Conservation (phyloP, 2,888 invertebrate species). For the Agrochola lychnidis region DNA sequence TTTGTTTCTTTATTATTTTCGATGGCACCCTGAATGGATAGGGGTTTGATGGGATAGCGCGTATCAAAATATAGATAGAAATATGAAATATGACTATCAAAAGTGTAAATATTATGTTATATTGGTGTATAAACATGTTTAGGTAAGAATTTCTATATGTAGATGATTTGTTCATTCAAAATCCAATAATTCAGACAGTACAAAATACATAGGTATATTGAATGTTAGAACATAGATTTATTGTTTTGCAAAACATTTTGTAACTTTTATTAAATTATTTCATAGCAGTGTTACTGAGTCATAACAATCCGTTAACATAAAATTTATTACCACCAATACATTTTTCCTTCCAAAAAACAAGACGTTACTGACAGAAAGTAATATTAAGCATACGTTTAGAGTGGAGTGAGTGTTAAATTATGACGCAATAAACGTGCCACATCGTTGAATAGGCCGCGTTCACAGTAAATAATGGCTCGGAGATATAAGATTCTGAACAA, state of each 20-base stretch:
- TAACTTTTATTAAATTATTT: background rate
- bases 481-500: conserved; percentile 68
- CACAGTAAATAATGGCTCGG: conserved; percentile 62
- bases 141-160: background rate
- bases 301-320: conserved; percentile 3
- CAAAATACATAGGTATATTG: background rate
- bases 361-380: conserved; percentile 40
- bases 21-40: conserved; percentile 43
- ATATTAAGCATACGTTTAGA: conserved; percentile 55
- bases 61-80: background rate
- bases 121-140: background rate
- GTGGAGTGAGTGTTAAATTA: conserved; percentile 61
- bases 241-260: background rate
- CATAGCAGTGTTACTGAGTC: background rate
- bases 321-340: conserved; percentile 20
- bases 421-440: conserved; percentile 63
- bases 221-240: background rate
- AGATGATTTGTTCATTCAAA: background rate
- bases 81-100: background rate
- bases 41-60: conserved; percentile 12
- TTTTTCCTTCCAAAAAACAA: conserved; percentile 34
- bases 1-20: conserved; percentile 69
- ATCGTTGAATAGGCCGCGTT: conserved; percentile 58
- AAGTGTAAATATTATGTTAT: background rate
- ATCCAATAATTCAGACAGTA: background rate